phyloP scores from a whole-genome alignment of 2,797 vertebrate species.

The Bradypus variegatus region DNA sequence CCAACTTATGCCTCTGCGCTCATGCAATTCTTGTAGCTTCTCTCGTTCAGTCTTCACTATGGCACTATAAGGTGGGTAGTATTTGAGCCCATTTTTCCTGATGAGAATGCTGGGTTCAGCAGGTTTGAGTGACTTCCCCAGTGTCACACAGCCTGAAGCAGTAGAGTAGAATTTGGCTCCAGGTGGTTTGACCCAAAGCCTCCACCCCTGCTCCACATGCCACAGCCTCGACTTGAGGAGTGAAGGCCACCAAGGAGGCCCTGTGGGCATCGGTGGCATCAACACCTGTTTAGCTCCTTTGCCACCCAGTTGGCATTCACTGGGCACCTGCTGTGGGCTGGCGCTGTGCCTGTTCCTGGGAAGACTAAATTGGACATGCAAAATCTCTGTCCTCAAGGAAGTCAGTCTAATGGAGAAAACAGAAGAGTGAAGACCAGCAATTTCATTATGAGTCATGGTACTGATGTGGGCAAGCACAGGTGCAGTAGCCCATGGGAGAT shows the following conservation, averaged over 20 bases:
- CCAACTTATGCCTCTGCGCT: not conserved
- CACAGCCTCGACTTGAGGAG: not conserved
- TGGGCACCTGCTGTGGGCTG: not conserved
- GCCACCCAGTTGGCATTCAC: not conserved
- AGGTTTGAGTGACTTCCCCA: not conserved
- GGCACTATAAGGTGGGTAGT: not conserved
- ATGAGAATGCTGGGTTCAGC: not conserved
- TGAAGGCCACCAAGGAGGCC: rapidly evolving
- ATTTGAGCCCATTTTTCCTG: not conserved
- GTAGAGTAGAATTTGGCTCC: not conserved
- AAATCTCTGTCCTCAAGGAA: not conserved
- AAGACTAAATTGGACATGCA: not conserved
- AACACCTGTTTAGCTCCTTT: no score
- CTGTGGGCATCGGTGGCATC: not conserved
- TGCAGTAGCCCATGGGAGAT: not conserved
- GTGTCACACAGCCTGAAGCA: not conserved
- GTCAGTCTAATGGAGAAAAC: no score
- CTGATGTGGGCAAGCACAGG: not conserved
- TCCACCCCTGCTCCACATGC: not conserved
- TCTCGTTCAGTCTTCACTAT: not conserved
- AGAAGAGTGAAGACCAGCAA: not conserved
- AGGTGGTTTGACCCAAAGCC: not conserved
- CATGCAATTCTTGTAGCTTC: not conserved
- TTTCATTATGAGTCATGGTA: not conserved
- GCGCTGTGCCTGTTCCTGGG: not conserved